Evolutionary conservation across 2,888 invertebrate genomes (phyloP), one percentile per base, ranked within the genome.

Genomic region (Stratiomys singularior): DNA sequence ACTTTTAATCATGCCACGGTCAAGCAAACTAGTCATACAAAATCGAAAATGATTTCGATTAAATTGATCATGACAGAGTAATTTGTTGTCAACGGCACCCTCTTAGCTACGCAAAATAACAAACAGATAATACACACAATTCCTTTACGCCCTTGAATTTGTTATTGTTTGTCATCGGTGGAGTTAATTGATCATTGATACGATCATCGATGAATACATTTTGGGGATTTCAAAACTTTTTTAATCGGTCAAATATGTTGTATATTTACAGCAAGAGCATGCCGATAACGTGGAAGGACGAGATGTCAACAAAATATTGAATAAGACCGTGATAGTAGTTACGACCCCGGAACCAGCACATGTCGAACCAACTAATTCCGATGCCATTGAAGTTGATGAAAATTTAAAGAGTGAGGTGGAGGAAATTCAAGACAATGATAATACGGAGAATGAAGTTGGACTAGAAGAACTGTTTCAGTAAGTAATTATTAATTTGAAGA

Each of bases 391-490:
- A 2, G 37, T 44, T 0, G 74, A 66, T 30, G 77, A 69, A 18
- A 58, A 76, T 71, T 71, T 76, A 7, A 78, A 79, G 66, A 25
- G 23, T 30, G 78, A 81, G 25, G 79, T 80, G 13, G 81, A 81
- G 77, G 77, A 79, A 21, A 66, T 81, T 74, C 81, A 81, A 78
- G 56, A 52, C 44, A 74, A 79, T 46, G 23, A 52, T 27, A 44
- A 46, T 2, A 23, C 66, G 28, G 63, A 67, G 46, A 63, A 77
- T 7, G 46, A 77, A 27, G 72, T 76, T 21, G 80, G 79, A 46
- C 66, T 81, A 11, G 81, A 81, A 74, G 81, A 81, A 72, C 78
- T 74, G 28, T 81, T 79, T 76, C 76, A 78, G 79, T 79, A 72
- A 46, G 63, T 63, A 25, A n/a, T n/a, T n/a, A n/a, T 44, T 52